Evolutionary conservation across 2,888 invertebrate genomes (phyloP).

Genomic region (Beris morrisii): DNA sequence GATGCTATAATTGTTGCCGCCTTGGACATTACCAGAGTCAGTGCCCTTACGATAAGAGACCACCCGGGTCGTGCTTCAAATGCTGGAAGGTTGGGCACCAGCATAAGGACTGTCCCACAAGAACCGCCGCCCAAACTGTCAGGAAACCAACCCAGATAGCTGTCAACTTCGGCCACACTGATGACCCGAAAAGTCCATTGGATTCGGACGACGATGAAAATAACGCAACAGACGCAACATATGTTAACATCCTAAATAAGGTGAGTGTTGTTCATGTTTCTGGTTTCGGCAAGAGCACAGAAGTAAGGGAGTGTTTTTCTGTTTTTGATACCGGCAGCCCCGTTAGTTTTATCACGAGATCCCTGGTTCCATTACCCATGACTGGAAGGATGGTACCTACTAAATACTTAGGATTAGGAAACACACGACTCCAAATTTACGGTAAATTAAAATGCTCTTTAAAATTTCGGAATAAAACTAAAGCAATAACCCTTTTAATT

Average conservation of each 20-base stretch:
- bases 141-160: too few relatives aligned
- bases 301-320: not conserved
- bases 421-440: not conserved
- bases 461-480: not conserved
- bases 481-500: too few relatives aligned
- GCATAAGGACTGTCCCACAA: too few relatives aligned
- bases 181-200: not conserved
- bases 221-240: not conserved
- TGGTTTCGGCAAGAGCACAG: not conserved
- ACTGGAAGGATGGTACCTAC: not conserved
- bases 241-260: not conserved
- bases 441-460: not conserved
- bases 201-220: not conserved
- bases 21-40: not conserved
- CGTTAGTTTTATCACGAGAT: not conserved
- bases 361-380: not conserved
- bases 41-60: not conserved
- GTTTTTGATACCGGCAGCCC: slow-evolving; percentile 5
- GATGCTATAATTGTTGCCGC: not conserved
- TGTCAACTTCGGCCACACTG: not conserved
- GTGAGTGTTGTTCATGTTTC: not conserved
- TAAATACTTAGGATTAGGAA: not conserved
- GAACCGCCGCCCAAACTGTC: too few relatives aligned
- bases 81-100: not conserved
- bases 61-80: not conserved